phyloP scores from a whole-genome alignment of 1,140 invertebrate genomes.

The Drosophila rufa region DNA sequence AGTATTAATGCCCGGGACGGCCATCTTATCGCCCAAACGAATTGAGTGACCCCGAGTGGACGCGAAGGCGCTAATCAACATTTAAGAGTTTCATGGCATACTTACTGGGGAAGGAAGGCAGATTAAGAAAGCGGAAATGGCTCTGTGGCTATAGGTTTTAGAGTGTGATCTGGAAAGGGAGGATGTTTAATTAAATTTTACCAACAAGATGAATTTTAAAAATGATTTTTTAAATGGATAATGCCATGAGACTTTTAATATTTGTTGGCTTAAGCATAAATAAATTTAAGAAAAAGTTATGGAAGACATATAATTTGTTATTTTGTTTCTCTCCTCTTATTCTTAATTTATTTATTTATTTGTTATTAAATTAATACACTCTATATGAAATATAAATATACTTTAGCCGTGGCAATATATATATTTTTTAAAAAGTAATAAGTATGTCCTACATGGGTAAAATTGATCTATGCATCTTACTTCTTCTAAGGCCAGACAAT shows the following conservation, averaged over 20 bases:
- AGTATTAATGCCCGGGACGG: slow-evolving; percentile 44
- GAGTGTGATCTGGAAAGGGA: neutral
- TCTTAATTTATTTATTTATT: too few relatives aligned
- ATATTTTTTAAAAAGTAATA: too few relatives aligned
- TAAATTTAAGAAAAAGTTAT: too few relatives aligned
- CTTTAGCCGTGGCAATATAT: too few relatives aligned
- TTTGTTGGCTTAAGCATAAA: too few relatives aligned
- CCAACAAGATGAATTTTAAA: neutral
- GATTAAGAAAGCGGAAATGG: neutral
- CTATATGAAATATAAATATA: too few relatives aligned
- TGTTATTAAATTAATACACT: too few relatives aligned
- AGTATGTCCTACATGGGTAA: too few relatives aligned
- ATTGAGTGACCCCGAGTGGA: slow-evolving; percentile 13
- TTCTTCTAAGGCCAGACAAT: neutral
- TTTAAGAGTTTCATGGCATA: slow-evolving; percentile 39
- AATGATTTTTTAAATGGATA: neutral
- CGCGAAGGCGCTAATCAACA: slow-evolving; percentile 33
- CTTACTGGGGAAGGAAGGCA: neutral
- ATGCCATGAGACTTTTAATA: neutral
- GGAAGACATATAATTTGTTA: too few relatives aligned
- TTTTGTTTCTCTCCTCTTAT: too few relatives aligned
- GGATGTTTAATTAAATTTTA: neutral
- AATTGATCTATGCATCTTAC: too few relatives aligned
- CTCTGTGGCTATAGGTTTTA: neutral
- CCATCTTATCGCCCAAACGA: slow-evolving; percentile 21